Percentiles rank a stretch among this genome's conserved stretches.
Conservation (phyloP, 2,113 vertebrate genomes). For the Charadrius vociferus region DNA sequence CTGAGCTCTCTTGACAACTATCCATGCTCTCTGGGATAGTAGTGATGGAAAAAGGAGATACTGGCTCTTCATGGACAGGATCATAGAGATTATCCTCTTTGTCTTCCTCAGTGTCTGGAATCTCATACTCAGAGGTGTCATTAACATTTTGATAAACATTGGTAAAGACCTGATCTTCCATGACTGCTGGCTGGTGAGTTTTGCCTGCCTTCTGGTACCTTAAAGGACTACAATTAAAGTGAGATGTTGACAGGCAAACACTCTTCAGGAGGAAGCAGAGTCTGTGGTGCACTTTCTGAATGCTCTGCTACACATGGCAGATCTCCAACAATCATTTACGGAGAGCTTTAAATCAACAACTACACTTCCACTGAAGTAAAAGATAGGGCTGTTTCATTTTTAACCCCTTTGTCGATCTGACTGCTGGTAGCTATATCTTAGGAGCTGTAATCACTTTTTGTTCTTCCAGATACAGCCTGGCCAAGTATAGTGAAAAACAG, state of each 20-base stretch:
- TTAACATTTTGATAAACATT: constrained; percentile 26
- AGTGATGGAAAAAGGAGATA: not conserved
- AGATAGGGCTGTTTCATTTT: constrained; percentile 60
- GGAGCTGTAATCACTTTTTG: not conserved
- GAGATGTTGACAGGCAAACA: not conserved
- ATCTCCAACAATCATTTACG: constrained; percentile 80
- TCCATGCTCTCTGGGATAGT: constrained; percentile 9
- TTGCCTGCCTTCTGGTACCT: not conserved
- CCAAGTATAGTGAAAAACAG: not conserved
- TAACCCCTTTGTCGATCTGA: constrained; percentile 65
- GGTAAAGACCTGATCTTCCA: constrained; percentile 62
- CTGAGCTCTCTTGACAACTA: not conserved
- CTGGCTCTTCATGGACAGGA: not conserved
- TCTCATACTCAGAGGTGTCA: not conserved
- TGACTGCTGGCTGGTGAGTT: constrained; percentile 45
- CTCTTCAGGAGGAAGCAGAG: constrained; percentile 9
- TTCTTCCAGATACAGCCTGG: not conserved
- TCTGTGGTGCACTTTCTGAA: constrained; percentile 36
- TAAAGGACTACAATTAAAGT: not conserved
- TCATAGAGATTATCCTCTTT: not conserved
- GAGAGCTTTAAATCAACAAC: constrained; percentile 68
- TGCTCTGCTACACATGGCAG: constrained; percentile 58
- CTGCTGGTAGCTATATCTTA: not conserved
- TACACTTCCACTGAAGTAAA: constrained; percentile 25
- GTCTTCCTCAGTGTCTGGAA: not conserved